Conservation (phyloP, 2,888 invertebrate genomes). For the Parochlus steinenii region DNA sequence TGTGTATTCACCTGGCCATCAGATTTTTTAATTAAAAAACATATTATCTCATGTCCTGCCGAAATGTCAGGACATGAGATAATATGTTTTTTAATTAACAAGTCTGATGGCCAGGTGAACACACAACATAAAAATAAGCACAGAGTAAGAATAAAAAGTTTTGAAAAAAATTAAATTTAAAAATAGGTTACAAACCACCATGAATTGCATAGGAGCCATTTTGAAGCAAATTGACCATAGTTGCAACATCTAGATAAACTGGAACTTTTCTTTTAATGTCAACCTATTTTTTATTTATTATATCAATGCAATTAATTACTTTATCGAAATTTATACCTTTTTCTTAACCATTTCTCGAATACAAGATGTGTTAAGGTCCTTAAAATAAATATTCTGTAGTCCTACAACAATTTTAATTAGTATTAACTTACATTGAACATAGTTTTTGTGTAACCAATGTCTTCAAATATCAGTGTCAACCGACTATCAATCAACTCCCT, state of each 20-base stretch:
- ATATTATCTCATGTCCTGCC: too few species aligned
- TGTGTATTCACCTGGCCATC: too few species aligned
- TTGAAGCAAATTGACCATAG: conserved; percentile 30
- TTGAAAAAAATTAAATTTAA: too few species aligned
- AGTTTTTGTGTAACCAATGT: conserved; percentile 27
- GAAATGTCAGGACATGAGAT: too few species aligned
- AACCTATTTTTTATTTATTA: too few species aligned
- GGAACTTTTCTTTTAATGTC: conserved; percentile 17
- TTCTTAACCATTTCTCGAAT: conserved; percentile 19
- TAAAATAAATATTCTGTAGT: conserved; percentile 15
- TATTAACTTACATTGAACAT: conserved; percentile 21
- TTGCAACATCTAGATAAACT: conserved; percentile 21
- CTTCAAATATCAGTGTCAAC: conserved; percentile 25
- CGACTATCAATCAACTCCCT: conserved; percentile 22
- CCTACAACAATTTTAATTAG: conserved; percentile 9
- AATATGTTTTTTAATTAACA: too few species aligned
- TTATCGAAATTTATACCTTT: conserved; percentile 21
- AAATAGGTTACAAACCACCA: too few species aligned
- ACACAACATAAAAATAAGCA: too few species aligned
- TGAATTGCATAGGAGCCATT: conserved; percentile 33
- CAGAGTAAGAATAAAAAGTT: too few species aligned
- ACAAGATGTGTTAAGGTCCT: conserved; percentile 20
- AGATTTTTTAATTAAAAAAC: too few species aligned
- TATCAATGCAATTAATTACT: too few species aligned
- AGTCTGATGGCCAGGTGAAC: too few species aligned